These are phyloP conservation scores for Corticium candelabrum DNA, from an alignment of 37 sponge, comb jelly and placozoan genomes.

Conservation along the genomic window DNA sequence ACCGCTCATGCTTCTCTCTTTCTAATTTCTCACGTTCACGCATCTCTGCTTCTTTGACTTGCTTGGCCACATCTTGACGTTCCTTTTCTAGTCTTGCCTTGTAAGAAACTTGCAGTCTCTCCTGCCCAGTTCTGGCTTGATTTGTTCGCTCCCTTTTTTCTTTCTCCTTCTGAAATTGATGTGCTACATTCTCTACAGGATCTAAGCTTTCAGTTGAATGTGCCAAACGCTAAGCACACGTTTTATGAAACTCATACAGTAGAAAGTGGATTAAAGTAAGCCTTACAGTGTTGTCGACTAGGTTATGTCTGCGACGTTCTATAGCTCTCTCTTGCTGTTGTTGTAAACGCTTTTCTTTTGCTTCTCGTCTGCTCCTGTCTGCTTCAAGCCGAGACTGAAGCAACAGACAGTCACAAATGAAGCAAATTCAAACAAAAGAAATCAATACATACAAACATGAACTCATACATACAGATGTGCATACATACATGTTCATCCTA, in stretches of 20 bases:
- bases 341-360: slow-evolving; percentile 5
- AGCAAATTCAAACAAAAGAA: too few relatives aligned
- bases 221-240: too few relatives aligned
- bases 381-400: background rate
- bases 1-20: too few relatives aligned
- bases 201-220: background rate
- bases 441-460: too few relatives aligned
- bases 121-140: too few relatives aligned
- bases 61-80: background rate
- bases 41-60: background rate
- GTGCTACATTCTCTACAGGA: background rate
- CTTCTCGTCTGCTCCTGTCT: slow-evolving; percentile 2
- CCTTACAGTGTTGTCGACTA: too few relatives aligned
- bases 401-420: background rate
- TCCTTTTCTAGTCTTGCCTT: too few relatives aligned
- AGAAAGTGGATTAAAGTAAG: too few relatives aligned
- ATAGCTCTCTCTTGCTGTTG: background rate
- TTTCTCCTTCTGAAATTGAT: background rate
- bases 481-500: too few relatives aligned
- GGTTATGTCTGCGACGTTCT: background rate
- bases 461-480: too few relatives aligned
- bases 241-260: too few relatives aligned
- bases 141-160: background rate
- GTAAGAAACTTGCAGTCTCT: too few relatives aligned
- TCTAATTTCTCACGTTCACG: background rate